Evolutionary conservation across 2,797 vertebrate genomes (phyloP), one percentile per base, ranked within the genome.

Genomic region (Hozukius guyotensis): DNA sequence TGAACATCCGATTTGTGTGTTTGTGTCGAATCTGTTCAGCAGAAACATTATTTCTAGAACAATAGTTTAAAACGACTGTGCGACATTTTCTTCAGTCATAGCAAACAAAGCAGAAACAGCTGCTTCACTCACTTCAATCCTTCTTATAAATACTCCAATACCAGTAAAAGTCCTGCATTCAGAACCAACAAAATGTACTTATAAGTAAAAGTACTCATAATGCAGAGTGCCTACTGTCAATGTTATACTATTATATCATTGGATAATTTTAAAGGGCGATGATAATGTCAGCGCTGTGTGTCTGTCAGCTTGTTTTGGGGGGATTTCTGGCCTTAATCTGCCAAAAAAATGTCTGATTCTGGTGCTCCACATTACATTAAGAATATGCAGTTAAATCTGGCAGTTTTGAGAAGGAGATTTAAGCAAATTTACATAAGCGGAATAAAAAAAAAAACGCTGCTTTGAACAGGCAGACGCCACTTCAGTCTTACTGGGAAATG

Each of bases 1-100:
- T 63, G 61, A 78, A 67, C 72, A 25, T 75, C n/a, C 56, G 53
- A 67, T 72, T 52, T 52, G 46, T 46, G 31, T 34, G 69, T 71
- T 29, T 27, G 25, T 57, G 14, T 22, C 42, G 8, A 38, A n/a
- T 42, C 18, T 12, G 18, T 20, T 69, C 24, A 27, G 27, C 1
- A 4, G 59, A 53, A 65, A 61, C 16, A 4, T 10, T 2, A 60
- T 70, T 59, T 76, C 25, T 31, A 25, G 42, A 87, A 32, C 24
- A 36, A 36, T 36, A 13, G 38, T 11, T 22, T 59, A 13, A 63
- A 59, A 20, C 14, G 14, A 20, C 46, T 63, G 25, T 49, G 67
- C 66, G 53, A 61, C 34, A 25, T 77, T 77, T 78, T 16, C 22
- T 31, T 73, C 64, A 25, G 14, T 74, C 34, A 1, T 10, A 4